Evolutionary conservation across 2,113 vertebrate species (phyloP).

Genomic region (Argyrosomus japonicus): DNA sequence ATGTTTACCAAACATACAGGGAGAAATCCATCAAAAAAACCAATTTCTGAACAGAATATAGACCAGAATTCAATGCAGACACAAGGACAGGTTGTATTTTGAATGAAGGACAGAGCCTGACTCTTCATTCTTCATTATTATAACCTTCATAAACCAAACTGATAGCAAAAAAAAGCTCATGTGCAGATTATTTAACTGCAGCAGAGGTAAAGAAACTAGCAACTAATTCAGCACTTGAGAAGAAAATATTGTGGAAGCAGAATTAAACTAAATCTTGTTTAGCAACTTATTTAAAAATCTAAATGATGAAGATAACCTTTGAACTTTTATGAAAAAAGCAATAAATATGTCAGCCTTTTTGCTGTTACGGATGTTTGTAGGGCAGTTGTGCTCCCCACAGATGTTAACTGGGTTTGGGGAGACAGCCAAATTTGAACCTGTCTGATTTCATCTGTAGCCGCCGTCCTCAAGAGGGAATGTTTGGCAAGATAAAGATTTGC

Average conservation of each 20-base stretch:
- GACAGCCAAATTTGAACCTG: slow-evolving; percentile 11
- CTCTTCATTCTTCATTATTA: background rate
- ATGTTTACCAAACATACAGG: slow-evolving; percentile 17
- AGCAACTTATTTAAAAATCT: background rate
- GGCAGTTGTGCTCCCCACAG: background rate
- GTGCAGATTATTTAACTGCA: background rate
- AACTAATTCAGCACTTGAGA: too few relatives aligned
- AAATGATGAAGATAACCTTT: background rate
- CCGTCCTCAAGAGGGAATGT: background rate
- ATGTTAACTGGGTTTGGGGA: slow-evolving; percentile 18
- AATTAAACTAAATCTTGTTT: background rate
- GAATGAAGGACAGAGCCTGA: background rate
- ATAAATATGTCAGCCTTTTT: background rate
- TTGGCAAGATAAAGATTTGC: background rate
- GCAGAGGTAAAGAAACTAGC: background rate
- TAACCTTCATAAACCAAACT: background rate
- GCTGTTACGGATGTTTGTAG: background rate
- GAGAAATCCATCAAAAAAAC: slow-evolving; percentile 26
- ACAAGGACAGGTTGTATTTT: background rate
- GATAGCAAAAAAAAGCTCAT: background rate
- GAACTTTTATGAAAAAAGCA: background rate
- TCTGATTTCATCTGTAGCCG: slow-evolving; percentile 26
- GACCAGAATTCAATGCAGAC: background rate
- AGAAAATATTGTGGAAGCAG: background rate
- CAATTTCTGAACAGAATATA: slow-evolving; percentile 17